Conservation (phyloP, 2,113 vertebrate genomes). For the Ammodytes dubius region DNA sequence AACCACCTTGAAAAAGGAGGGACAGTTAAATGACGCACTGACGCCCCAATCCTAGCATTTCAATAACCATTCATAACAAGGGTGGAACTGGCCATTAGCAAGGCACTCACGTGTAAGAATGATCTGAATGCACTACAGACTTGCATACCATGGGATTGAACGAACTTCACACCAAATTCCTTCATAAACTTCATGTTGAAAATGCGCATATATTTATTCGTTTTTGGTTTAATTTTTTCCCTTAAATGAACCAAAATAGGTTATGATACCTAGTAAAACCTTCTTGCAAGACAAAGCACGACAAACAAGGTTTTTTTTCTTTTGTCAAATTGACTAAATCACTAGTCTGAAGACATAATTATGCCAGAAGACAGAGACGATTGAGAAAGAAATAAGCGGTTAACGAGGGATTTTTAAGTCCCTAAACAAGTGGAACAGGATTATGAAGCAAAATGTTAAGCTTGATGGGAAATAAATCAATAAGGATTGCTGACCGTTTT, state of each 20-base stretch:
- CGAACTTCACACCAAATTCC: conserved; percentile 5
- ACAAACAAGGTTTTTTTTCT: neutral
- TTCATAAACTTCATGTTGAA: neutral
- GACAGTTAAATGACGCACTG: conserved; percentile 37
- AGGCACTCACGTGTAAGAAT: conserved; percentile 32
- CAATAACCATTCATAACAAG: conserved; percentile 16
- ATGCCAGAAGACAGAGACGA: neutral
- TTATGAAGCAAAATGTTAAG: neutral
- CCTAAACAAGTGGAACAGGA: neutral
- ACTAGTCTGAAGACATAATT: too few relatives aligned
- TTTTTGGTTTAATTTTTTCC: neutral
- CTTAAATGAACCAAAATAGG: neutral
- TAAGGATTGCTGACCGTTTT: neutral
- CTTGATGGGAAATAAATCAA: neutral
- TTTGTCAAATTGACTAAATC: neutral
- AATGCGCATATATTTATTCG: too few relatives aligned
- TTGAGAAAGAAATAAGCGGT: neutral
- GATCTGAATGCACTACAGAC: conserved; percentile 34
- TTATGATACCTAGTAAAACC: neutral
- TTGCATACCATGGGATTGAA: neutral
- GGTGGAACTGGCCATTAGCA: neutral
- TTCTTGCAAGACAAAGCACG: neutral
- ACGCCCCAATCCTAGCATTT: conserved; percentile 12
- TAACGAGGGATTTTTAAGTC: neutral
- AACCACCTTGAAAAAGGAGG: conserved; percentile 48